These are phyloP conservation scores for Anas platyrhynchos DNA, from an alignment of 2,113 vertebrate species.

Conservation along the genomic window DNA sequence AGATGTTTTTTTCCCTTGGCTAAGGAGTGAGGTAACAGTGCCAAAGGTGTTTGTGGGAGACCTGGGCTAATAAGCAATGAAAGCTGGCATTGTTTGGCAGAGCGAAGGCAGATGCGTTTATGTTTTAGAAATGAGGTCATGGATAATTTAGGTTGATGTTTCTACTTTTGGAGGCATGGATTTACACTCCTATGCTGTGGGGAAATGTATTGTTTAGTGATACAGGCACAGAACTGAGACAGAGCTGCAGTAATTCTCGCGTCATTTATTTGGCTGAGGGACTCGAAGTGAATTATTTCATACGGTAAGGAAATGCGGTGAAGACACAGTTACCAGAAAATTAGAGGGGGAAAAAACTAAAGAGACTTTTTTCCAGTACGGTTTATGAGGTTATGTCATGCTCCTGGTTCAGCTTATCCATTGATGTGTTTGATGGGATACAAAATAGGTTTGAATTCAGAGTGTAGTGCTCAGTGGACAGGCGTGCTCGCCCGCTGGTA, in stretches of 20 bases:
- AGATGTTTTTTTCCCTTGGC: conserved; percentile 52
- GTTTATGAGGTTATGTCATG: neutral
- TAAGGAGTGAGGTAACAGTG: conserved; percentile 28
- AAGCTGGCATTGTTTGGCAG: conserved; percentile 42
- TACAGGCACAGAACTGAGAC: neutral
- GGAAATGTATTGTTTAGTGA: neutral
- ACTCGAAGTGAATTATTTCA: neutral
- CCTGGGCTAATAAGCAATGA: conserved; percentile 33
- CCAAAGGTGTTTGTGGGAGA: conserved; percentile 52
- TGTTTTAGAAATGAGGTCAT: conserved; percentile 62
- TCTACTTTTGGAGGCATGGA: neutral
- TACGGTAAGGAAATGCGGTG: fast-evolving
- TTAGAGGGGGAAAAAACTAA: neutral
- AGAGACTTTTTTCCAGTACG: neutral
- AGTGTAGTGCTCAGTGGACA: fast-evolving
- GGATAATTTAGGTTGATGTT: conserved; percentile 24
- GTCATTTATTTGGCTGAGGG: neutral
- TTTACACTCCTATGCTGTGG: neutral
- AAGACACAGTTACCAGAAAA: neutral
- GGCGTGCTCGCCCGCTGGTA: neutral
- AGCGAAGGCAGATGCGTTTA: neutral
- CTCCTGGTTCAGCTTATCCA: neutral
- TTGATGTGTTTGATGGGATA: neutral
- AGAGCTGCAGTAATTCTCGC: neutral
- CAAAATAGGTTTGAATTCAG: neutral